These are phyloP conservation scores for Rutilus rutilus DNA, from an alignment of 2,113 vertebrate genomes.

Conservation along the genomic window DNA sequence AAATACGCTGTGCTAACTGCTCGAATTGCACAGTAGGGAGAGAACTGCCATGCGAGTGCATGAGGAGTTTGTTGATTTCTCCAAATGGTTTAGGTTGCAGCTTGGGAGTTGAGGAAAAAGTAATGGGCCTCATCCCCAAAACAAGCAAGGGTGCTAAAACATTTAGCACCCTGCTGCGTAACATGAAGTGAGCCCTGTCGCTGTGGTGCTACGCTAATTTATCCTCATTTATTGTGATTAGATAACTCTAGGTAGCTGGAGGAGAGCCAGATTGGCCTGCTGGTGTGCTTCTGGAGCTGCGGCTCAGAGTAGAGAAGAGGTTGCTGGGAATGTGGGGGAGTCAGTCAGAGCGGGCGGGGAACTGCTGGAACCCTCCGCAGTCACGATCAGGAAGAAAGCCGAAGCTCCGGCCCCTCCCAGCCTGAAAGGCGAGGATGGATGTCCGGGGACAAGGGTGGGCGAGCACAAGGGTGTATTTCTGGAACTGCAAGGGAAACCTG, in stretches of 20 bases:
- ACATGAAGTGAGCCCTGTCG: background rate
- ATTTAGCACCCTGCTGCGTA: background rate
- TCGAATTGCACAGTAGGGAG: background rate
- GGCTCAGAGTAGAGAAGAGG: conserved; percentile 67
- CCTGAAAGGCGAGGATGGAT: conserved; percentile 72
- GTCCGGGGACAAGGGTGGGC: conserved; percentile 79
- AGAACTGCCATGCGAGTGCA: conserved; percentile 6
- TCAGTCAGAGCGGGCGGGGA: conserved; percentile 68
- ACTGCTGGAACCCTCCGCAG: conserved; percentile 72
- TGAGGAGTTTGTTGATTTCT: background rate
- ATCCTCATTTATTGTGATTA: conserved; percentile 60
- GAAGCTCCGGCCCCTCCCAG: conserved; percentile 70
- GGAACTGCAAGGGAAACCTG: conserved; percentile 79
- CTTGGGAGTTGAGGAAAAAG: conserved; percentile 11
- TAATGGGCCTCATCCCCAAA: conserved; percentile 4
- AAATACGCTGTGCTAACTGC: conserved; percentile 21
- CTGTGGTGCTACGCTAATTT: conserved; percentile 14
- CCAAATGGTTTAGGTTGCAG: background rate
- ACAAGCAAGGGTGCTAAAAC: background rate
- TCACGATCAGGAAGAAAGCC: conserved; percentile 70
- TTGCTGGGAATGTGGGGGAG: conserved; percentile 67
- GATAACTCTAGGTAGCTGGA: conserved; percentile 75
- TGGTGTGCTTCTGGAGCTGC: conserved; percentile 59
- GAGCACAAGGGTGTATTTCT: conserved; percentile 78
- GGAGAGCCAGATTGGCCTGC: conserved; percentile 64